Conservation (phyloP, 2,797 vertebrate genomes). For the Urophycis tenuis region DNA sequence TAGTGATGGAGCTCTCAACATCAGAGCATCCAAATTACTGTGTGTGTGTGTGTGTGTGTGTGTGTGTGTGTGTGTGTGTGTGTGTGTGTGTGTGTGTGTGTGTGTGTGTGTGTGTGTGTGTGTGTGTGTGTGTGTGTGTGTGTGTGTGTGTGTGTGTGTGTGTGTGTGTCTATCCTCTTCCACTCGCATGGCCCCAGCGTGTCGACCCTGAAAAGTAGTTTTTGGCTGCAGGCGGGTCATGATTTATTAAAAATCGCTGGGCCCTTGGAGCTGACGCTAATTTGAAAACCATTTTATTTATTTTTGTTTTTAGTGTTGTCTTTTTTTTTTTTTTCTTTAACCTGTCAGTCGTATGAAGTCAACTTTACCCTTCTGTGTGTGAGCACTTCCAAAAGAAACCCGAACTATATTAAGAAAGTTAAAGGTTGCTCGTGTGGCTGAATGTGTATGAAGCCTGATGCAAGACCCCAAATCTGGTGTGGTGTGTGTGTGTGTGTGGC, state of each 20-base stretch:
- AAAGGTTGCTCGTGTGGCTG: constrained; percentile 14
- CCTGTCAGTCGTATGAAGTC: constrained; percentile 28
- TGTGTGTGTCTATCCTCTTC: constrained; percentile 31
- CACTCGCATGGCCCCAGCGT: constrained; percentile 56
- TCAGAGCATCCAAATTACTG: constrained; percentile 61
- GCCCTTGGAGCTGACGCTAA: constrained; percentile 65
- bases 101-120: too few species aligned
- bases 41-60: constrained; percentile 40
- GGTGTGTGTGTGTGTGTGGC: too few species aligned
- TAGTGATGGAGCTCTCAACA: constrained; percentile 63
- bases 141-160: constrained; percentile 15
- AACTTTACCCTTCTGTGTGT: constrained; percentile 26
- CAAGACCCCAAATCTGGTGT: too few species aligned
- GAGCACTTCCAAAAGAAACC: constrained; percentile 15
- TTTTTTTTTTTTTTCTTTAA: constrained; percentile 26
- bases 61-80: constrained; percentile 4
- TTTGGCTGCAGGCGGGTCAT: constrained; percentile 68
- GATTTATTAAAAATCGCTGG: constrained; percentile 75
- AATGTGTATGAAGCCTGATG: neutral
- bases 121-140: constrained; percentile 2
- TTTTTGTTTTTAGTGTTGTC: constrained; percentile 49
- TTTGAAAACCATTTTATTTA: constrained; percentile 67
- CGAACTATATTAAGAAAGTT: neutral
- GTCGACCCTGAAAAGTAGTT: constrained; percentile 64
- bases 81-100: too few species aligned